Conservation (phyloP, 2,888 invertebrate species). For the Eumerus sabulonum region DNA sequence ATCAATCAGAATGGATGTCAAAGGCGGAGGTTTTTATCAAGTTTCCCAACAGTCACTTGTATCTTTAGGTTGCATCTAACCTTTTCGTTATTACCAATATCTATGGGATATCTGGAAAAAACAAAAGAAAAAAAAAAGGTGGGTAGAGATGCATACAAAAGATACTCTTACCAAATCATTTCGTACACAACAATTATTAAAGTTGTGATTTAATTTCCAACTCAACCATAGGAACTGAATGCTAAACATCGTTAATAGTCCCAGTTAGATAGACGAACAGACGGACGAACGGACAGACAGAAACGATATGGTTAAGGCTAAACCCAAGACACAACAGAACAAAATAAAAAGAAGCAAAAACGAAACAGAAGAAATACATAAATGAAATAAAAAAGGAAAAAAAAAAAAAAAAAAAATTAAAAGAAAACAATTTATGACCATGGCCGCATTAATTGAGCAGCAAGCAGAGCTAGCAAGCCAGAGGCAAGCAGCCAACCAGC, state of each 20-base stretch:
- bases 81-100: conserved; percentile 50
- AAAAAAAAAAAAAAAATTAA: too few relatives aligned
- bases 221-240: conserved; percentile 28
- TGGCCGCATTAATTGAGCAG: conserved; percentile 62
- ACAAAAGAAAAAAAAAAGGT: too few relatives aligned
- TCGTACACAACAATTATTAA: conserved; percentile 46
- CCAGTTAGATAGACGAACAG: too few relatives aligned
- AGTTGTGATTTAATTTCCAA: conserved; percentile 53
- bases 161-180: conserved; percentile 50
- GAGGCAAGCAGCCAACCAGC: conserved; percentile 35
- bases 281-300: background rate
- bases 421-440: conserved; percentile 56
- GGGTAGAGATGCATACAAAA: conserved; percentile 4
- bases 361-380: conserved; percentile 6
- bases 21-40: conserved; percentile 14
- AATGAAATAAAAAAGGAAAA: conserved; percentile 13
- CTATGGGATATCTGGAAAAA: conserved; percentile 9
- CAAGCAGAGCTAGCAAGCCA: conserved; percentile 39
- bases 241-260: too few relatives aligned
- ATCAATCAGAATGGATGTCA: conserved; percentile 12
- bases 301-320: background rate
- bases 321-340: conserved; percentile 19
- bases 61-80: conserved; percentile 20
- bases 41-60: conserved; percentile 13
- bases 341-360: conserved; percentile 14